A percentile compares a stretch with the other conserved stretches of the same genome.
Conservation (phyloP, 2,797 vertebrate genomes). For the Tauraco hartlaubi region DNA sequence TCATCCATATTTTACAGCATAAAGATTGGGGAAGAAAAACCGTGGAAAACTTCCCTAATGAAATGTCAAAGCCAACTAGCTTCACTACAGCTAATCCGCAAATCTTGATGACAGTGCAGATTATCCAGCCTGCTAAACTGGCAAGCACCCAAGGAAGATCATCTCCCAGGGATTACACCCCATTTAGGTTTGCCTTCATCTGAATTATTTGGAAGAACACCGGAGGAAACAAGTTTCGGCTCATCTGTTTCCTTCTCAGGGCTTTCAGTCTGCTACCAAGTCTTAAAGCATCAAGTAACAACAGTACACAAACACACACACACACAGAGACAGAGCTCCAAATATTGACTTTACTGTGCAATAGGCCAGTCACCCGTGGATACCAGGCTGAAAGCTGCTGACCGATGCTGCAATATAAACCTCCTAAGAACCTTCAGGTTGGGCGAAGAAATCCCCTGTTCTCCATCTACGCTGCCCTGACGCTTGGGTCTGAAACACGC, state of each 20-base stretch:
- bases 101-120: slow-evolving; percentile 52
- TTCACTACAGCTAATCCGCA: slow-evolving; percentile 38
- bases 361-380: slow-evolving; percentile 41
- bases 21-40: neutral
- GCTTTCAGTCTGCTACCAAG: neutral
- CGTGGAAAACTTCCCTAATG: slow-evolving; percentile 32
- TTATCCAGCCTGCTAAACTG: slow-evolving; percentile 51
- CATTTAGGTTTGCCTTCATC: neutral
- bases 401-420: slow-evolving; percentile 40
- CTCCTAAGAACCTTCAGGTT: slow-evolving; percentile 19
- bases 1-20: neutral
- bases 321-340: neutral
- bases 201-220: slow-evolving; percentile 9
- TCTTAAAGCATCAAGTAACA: neutral
- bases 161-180: slow-evolving; percentile 60
- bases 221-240: slow-evolving; percentile 51
- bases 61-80: slow-evolving; percentile 62
- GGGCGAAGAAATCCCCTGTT: slow-evolving; percentile 5
- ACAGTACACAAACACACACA: neutral
- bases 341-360: slow-evolving; percentile 27
- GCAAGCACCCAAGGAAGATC: slow-evolving; percentile 37
- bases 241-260: slow-evolving; percentile 43
- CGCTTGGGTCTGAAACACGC: neutral
- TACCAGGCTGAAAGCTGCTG: slow-evolving; percentile 48
- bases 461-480: neutral